Evolutionary conservation across 2,888 invertebrate species (phyloP), one percentile per base, ranked within the genome.

Genomic region (Ctena decussata): DNA sequence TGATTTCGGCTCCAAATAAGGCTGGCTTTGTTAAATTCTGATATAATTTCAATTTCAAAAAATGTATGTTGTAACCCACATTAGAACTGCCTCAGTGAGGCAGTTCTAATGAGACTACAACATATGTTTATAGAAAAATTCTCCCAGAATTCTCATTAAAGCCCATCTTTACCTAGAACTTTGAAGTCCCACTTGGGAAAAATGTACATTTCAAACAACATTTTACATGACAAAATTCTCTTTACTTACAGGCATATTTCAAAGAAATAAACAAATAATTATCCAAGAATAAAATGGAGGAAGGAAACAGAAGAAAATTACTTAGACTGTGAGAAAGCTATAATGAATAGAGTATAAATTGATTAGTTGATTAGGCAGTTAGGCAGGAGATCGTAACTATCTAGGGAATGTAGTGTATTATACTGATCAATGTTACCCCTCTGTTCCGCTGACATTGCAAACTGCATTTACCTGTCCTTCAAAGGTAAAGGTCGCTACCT

Each of bases 201-300:
- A n/a, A n/a, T n/a, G n/a, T n/a, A n/a, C n/a, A n/a, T n/a, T n/a
- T n/a, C n/a, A n/a, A n/a, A n/a, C n/a, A n/a, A n/a, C n/a, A n/a
- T n/a, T n/a, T n/a, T n/a, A n/a, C n/a, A n/a, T n/a, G n/a, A n/a
- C 53, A n/a, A 5, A 53, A 53, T 15, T 53, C 8, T 18, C 18
- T 18, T 35, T 35, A 65, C 65, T 65, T 65, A 65, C 65, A 65
- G 65, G 65, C 65, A 65, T 65, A 35, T 65, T 65, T 35, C 3
- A 35, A 65, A 18, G 30, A 32, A 35, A 15, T 65, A 46, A 15
- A 46, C n/a, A n/a, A n/a, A n/a, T n/a, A n/a, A n/a, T n/a, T n/a
- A n/a, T n/a, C 46, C 8, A n/a, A 5, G 21, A n/a, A 21, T 12
- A 15, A n/a, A 46, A 15, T 46, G 46, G 18, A 46, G 21, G 8